phyloP scores from a whole-genome alignment of 1,140 invertebrate genomes.

The Atopsyche davidsoni region DNA sequence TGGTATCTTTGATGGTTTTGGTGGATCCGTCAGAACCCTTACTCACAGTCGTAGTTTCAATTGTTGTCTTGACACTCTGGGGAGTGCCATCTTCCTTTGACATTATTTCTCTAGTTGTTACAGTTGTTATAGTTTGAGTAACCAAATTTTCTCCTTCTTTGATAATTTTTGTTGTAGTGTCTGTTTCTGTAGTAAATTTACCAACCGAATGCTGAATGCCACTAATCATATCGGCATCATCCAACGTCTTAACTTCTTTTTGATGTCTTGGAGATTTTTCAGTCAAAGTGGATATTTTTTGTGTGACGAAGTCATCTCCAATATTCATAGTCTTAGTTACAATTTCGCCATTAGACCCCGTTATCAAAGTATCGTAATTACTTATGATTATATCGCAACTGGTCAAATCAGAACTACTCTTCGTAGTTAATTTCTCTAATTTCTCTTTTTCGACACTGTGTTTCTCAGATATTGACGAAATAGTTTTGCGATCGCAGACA shows the following conservation, averaged over 20 bases:
- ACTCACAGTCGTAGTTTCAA: slow-evolving; percentile 47
- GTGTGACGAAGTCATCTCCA: slow-evolving; percentile 45
- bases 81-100: slow-evolving; percentile 48
- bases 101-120: slow-evolving; percentile 48
- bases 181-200: slow-evolving; percentile 48
- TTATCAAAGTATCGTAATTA: slow-evolving; percentile 22
- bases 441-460: too few relatives aligned
- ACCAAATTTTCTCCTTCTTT: slow-evolving; percentile 49
- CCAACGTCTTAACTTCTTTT: slow-evolving; percentile 31
- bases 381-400: slow-evolving; percentile 20
- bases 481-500: too few relatives aligned
- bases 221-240: slow-evolving; percentile 35
- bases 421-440: slow-evolving; percentile 6
- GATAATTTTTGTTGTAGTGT: slow-evolving; percentile 47
- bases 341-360: slow-evolving; percentile 33
- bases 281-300: slow-evolving; percentile 48
- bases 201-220: slow-evolving; percentile 44
- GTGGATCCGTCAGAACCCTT: slow-evolving; percentile 46
- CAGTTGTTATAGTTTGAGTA: slow-evolving; percentile 47
- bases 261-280: slow-evolving; percentile 40
- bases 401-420: slow-evolving; percentile 14
- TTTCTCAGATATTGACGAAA: too few relatives aligned
- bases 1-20: slow-evolving; percentile 44
- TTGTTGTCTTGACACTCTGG: slow-evolving; percentile 50
- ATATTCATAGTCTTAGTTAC: slow-evolving; percentile 46